A percentile compares a stretch with the other conserved stretches of the same genome.
Evolutionary conservation across 2,888 invertebrate species (phyloP).

Genomic region (Andrena hattorfiana): DNA sequence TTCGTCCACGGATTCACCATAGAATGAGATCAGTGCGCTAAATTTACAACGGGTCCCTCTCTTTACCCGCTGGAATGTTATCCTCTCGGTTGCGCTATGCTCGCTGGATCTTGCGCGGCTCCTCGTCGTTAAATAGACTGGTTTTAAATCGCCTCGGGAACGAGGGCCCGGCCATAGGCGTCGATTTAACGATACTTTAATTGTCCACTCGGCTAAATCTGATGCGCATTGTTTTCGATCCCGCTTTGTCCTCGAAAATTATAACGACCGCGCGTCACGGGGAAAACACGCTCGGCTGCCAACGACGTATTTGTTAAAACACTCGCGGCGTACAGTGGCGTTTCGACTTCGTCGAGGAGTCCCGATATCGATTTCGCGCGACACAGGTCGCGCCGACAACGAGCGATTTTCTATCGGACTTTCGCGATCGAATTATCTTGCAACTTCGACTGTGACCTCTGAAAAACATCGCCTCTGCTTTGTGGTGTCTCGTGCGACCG

Average conservation of each 20-base stretch:
- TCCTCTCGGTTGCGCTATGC: constrained; percentile 1
- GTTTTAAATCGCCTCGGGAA: constrained; percentile 28
- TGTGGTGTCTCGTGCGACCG: too few species aligned
- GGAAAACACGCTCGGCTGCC: constrained; percentile 20
- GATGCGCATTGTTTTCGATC: background rate
- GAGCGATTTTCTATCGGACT: background rate
- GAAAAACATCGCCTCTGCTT: too few species aligned
- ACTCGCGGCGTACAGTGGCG: background rate
- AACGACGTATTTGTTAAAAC: constrained; percentile 19
- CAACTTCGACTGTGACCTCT: constrained; percentile 1
- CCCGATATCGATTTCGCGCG: background rate
- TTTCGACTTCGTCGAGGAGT: background rate
- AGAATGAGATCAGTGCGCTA: constrained; percentile 82
- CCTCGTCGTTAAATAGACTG: constrained; percentile 46
- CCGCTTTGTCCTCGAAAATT: constrained; percentile 5
- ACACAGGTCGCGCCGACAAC: background rate
- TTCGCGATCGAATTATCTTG: too few species aligned
- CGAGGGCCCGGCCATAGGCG: background rate
- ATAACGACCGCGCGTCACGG: background rate
- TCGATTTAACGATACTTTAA: background rate
- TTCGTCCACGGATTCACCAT: constrained; percentile 77
- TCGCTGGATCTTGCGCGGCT: constrained; percentile 26
- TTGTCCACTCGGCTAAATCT: too few species aligned
- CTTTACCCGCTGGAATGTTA: constrained; percentile 54
- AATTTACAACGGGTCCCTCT: constrained; percentile 74